Percentiles rank a stretch among this genome's conserved stretches.
Conservation (phyloP, 2,113 vertebrate species). For the Dasyprocta punctata region DNA sequence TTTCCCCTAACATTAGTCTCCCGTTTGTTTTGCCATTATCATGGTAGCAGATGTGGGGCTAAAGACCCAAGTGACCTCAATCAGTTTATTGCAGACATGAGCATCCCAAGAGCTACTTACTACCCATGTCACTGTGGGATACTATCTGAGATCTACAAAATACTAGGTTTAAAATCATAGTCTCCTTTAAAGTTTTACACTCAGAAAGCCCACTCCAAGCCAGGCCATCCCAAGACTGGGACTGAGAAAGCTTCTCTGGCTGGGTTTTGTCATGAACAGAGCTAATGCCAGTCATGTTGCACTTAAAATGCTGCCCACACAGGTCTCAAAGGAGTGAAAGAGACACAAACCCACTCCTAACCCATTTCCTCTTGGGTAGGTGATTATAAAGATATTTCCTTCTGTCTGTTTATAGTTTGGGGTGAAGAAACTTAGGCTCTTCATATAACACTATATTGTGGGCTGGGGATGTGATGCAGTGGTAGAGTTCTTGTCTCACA, state of each 20-base stretch:
- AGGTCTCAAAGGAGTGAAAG: not conserved
- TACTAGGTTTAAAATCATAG: not conserved
- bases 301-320: slow-evolving; percentile 15
- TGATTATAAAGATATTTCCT: not conserved
- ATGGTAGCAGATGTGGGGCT: not conserved
- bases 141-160: not conserved
- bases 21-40: not conserved
- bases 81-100: not conserved
- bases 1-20: not conserved
- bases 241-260: not conserved
- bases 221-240: not conserved
- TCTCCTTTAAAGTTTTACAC: not conserved
- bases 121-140: not conserved
- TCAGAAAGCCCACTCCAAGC: not conserved
- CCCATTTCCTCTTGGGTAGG: not conserved
- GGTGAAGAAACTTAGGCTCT: not conserved
- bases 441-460: not conserved
- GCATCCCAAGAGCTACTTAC: not conserved
- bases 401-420: not conserved
- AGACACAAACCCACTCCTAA: not conserved
- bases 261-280: not conserved
- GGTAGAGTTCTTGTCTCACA: not conserved
- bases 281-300: not conserved
- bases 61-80: not conserved
- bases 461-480: not conserved